phyloP scores from a whole-genome alignment of 2,888 invertebrate genomes.

The Suillia variegata region DNA sequence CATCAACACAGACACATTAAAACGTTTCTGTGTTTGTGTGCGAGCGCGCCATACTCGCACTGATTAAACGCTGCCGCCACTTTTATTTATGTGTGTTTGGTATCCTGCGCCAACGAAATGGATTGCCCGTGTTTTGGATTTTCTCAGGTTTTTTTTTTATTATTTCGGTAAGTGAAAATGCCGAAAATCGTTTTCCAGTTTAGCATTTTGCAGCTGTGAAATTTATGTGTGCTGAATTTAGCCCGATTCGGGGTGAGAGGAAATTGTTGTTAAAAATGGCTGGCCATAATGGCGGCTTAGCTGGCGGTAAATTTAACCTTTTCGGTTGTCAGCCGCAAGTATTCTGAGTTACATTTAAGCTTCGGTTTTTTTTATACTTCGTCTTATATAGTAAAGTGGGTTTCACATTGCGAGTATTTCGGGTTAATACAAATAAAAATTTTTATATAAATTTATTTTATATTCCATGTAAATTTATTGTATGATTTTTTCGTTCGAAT shows the following conservation, averaged over 20 bases:
- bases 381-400: no score
- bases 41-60: not conserved
- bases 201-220: conserved; percentile 9
- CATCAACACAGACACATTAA: not conserved
- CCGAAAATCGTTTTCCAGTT: not conserved
- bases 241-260: conserved; percentile 25
- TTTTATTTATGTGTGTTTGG: not conserved
- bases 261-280: conserved; percentile 50
- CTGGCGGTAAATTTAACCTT: not conserved
- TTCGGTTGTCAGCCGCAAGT: not conserved
- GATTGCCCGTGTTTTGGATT: not conserved
- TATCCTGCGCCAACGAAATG: not conserved
- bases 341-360: not conserved
- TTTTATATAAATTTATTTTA: not conserved
- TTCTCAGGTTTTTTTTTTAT: not conserved
- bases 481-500: not conserved
- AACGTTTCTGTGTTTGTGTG: not conserved
- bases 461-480: not conserved
- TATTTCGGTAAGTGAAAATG: conserved; percentile 5
- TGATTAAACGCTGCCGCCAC: conserved; percentile 1
- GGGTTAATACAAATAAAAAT: not conserved
- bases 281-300: conserved; percentile 38
- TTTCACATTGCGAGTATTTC: not conserved
- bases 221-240: conserved; percentile 38
- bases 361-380: not conserved